Base-by-base conservation (phyloP, 2,797 vertebrate species). In the Oreortyx pictus region DNA sequence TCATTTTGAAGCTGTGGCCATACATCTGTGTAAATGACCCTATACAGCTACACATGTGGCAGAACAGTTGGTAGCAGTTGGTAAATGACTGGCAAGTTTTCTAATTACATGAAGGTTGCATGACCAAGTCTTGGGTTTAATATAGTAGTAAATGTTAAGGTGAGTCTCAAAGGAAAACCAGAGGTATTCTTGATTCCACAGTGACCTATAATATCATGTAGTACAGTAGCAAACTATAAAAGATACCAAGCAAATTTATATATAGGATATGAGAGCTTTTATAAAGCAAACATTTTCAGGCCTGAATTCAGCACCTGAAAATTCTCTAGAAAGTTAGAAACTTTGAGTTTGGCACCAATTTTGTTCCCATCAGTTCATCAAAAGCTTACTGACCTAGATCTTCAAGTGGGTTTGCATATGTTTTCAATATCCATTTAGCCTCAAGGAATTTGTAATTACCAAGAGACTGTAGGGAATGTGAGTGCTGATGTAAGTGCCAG, bases 371-470 rank as follows among this genome's bases (percentile, higher is more conserved):
- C 73, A 86, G 66, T 83, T 89, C 74, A 82, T 89, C 71, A 86
- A 86, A 83, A 44, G 6, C 39, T 70, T 91, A 66, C 61, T 84
- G 74, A 88, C 82, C 80, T 68, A 81, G 62, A 88, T 44, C 82
- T 86, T 90, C 76, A 83, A 85, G 56, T 68, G n/a, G 16, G n/a
- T 81, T 95, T 87, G 50, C 82, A 67, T 89, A 79, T 92, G 88
- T 59, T 93, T 96, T 86, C 71, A 86, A 93, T 95, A 92, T 89
- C 70, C 67, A 81, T 67, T 84, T 88, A 91, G 71, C 82, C 74
- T 89, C 64, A 57, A 94, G 80, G 89, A 94, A 95, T 93, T 94
- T 81, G 64, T 76, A 70, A 79, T 82, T 91, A 86, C 33, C 89
- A 73, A 76, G 80, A 52, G 77, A 73, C 60, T 2, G 6, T 91